These are phyloP conservation scores for Orchestia grillus DNA, from an alignment of 1,140 invertebrate species.

Conservation along the genomic window DNA sequence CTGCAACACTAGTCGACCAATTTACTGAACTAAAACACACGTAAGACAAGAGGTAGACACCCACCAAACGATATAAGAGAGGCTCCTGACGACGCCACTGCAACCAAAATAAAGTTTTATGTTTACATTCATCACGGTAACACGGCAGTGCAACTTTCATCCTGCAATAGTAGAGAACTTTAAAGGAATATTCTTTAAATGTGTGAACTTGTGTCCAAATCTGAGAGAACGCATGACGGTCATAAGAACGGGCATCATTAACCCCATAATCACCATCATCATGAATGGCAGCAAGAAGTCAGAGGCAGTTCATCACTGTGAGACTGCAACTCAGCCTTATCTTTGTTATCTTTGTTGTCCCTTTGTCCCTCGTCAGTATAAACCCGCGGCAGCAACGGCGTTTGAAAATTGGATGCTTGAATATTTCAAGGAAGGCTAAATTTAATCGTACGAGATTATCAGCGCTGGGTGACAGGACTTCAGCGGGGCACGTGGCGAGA, in stretches of 20 bases:
- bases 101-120: background rate
- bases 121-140: background rate
- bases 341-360: no score
- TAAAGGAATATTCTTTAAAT: background rate
- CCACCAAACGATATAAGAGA: constrained; percentile 23
- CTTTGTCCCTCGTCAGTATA: no score
- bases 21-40: background rate
- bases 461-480: no score
- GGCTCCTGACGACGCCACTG: constrained; percentile 25
- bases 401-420: no score
- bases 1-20: background rate
- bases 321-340: no score
- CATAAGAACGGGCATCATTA: no score
- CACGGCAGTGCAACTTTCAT: background rate
- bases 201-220: background rate
- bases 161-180: background rate
- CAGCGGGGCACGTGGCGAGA: no score
- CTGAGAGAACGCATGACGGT: background rate
- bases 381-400: no score
- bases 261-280: no score
- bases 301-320: no score
- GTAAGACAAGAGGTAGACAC: background rate
- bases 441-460: no score
- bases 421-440: no score
- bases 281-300: background rate